These are phyloP conservation scores for Oegoconia quadripuncta DNA, from an alignment of 2,888 invertebrate species.

Conservation along the genomic window DNA sequence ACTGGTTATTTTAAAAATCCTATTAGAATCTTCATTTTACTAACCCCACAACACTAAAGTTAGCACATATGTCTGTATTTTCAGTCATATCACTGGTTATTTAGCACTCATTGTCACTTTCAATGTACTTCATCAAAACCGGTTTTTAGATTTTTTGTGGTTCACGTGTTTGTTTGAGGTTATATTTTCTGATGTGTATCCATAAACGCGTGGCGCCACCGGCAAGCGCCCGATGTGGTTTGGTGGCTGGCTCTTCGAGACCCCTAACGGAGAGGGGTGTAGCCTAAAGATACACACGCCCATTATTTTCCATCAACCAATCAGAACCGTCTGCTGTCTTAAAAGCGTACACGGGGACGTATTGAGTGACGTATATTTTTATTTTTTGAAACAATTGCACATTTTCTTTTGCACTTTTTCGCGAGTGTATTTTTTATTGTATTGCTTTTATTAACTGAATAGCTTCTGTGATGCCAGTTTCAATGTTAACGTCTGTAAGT, in stretches of 20 bases:
- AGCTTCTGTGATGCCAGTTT: constrained; percentile 53
- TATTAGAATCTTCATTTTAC: constrained; percentile 22
- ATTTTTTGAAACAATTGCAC: constrained; percentile 62
- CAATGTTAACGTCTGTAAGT: constrained; percentile 47
- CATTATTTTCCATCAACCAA: constrained; percentile 44
- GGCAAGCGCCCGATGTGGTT: constrained; percentile 73
- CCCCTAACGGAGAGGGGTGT: constrained; percentile 67
- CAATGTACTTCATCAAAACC: constrained; percentile 14
- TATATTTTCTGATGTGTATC: constrained; percentile 45
- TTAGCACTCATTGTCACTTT: constrained; percentile 15
- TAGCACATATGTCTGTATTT: constrained; percentile 8
- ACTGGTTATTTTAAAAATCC: constrained; percentile 27
- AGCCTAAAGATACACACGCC: constrained; percentile 54
- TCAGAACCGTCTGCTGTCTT: constrained; percentile 43
- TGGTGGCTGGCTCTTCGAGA: constrained; percentile 52
- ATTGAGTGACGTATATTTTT: constrained; percentile 65
- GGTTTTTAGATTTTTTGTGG: constrained; percentile 24
- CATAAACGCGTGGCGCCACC: constrained; percentile 66
- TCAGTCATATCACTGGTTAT: constrained; percentile 18
- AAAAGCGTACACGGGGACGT: constrained; percentile 70
- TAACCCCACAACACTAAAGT: constrained; percentile 14
- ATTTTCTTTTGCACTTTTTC: constrained; percentile 44
- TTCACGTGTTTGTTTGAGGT: constrained; percentile 27
- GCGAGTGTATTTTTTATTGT: constrained; percentile 41
- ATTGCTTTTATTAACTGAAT: constrained; percentile 43